phyloP scores from a whole-genome alignment of 2,888 invertebrate species.

The Xestia rhomboidea region DNA sequence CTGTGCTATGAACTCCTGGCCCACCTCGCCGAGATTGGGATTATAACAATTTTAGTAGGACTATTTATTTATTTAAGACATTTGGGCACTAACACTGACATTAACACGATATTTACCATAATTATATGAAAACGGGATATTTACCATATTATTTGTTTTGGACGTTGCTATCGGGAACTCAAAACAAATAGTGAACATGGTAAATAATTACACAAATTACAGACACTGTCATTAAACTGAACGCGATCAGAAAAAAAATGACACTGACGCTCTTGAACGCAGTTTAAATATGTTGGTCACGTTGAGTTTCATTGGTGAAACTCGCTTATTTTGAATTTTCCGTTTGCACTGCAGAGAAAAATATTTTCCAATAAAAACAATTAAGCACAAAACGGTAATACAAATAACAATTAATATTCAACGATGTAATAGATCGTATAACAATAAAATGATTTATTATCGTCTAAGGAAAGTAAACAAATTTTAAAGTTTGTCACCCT shows the following conservation, averaged over 20 bases:
- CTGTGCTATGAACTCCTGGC: no score
- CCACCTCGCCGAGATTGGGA: no score
- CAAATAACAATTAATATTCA: constrained; percentile 8
- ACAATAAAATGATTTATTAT: constrained; percentile 27
- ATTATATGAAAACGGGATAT: background rate
- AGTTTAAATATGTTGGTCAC: background rate
- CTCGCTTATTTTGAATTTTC: background rate
- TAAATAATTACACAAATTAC: no score
- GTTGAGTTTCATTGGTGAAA: background rate
- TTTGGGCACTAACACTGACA: no score
- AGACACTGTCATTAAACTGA: background rate
- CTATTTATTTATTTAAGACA: no score
- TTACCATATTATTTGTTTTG: no score
- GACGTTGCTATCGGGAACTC: no score
- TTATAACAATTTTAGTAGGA: no score
- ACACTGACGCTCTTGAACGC: background rate
- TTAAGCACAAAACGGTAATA: background rate
- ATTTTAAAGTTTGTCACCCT: constrained; percentile 31
- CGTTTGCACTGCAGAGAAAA: no score
- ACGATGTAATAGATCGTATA: background rate
- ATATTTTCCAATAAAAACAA: background rate
- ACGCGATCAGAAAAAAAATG: background rate
- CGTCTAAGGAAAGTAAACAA: constrained; percentile 8
- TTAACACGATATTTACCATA: no score
- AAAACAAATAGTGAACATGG: no score